Conservation (phyloP, 2,888 invertebrate species). For the Caenorhabditis sp. region DNA sequence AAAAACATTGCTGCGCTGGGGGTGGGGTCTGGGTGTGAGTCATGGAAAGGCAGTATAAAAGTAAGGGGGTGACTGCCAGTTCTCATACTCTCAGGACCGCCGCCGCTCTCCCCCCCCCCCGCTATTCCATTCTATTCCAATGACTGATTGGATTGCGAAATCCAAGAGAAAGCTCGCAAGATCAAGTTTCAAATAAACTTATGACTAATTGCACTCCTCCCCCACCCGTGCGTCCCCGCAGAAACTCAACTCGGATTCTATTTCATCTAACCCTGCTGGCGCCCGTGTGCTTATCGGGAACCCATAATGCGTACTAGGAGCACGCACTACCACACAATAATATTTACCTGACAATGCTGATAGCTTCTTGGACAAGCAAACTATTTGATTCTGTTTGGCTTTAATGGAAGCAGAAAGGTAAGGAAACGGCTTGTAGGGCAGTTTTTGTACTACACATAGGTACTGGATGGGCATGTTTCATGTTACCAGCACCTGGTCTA, state of each 20-base stretch:
- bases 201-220: neutral
- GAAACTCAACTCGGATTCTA: neutral
- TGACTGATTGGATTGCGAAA: constrained; percentile 24
- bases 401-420: no score
- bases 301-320: neutral
- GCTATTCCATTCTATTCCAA: neutral
- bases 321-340: neutral
- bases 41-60: constrained; percentile 45
- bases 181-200: constrained; percentile 14
- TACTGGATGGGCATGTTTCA: constrained; percentile 49
- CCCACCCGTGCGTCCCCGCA: neutral
- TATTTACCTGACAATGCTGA: constrained; percentile 4
- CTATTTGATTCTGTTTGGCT: no score
- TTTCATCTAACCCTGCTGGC: neutral
- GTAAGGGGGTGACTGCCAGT: constrained; percentile 6
- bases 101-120: neutral
- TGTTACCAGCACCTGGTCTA: constrained; percentile 62
- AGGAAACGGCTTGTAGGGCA: constrained; percentile 41
- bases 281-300: constrained; percentile 3
- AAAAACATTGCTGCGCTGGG: constrained; percentile 22
- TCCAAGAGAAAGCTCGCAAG: neutral
- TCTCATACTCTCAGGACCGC: neutral
- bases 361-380: no score
- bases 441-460: constrained; percentile 71
- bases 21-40: constrained; percentile 33